Evolutionary conservation across 2,113 vertebrate genomes (phyloP), one percentile per base, ranked within the genome.

Genomic region (Tamias sibiricus): DNA sequence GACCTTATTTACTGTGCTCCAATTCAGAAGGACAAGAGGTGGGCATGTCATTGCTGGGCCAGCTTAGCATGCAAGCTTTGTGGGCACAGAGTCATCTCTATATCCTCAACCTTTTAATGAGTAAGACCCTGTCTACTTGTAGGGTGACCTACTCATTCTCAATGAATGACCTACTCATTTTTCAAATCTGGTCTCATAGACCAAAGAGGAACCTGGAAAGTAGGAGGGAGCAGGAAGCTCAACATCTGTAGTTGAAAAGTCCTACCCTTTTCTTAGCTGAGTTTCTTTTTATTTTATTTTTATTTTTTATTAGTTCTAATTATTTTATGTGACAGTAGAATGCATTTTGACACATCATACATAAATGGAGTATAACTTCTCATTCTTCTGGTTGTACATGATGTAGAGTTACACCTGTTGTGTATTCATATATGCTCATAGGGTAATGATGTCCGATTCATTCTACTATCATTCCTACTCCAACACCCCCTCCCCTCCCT

Each of bases 31-130:
- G 40, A 75, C 24, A 74, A 32, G 47, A 22, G 47, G 9, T 24
- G 19, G 32, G 13, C 20, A 19, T 7, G 10, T 0, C 9, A 35
- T 28, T 52, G 42, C 32, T 20, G 14, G 22, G 35, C 35, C 32
- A 68, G 76, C 40, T 26, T 22, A 2, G 35, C 0, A 6, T 37
- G 19, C 47, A 47, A n/a, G 49, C 68, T 72, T 20, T 0, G 0
- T 68, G 30, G 32, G n/a, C 16, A 14, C 12, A 3, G 22, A 3
- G 24, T 12, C 22, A 74, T 0, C 35, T 47, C 20, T 72, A 7
- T 0, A 1, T 6, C 32, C 10, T 17, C 40, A 80, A 47, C 30
- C 66, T 77, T 79, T 49, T 52, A 59, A 17, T n/a, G 5, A 42
- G 3, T 59, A n/a, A 30, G 30, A 17, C 3, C 5, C 17, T 30